Base-by-base conservation (phyloP, 2,888 invertebrate genomes). In the Ctenicera cuprea region DNA sequence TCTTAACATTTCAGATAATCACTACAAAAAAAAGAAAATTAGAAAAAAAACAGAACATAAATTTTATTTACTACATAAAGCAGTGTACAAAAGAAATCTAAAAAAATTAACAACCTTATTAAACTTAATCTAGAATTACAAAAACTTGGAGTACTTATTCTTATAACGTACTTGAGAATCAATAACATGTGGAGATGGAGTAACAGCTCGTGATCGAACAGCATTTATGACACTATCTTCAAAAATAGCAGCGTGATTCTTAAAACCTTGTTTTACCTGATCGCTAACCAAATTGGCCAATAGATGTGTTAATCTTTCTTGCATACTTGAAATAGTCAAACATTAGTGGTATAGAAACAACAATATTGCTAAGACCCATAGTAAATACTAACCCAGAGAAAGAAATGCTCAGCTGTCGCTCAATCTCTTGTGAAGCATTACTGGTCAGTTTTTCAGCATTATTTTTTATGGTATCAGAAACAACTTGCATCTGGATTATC, bases 181-280 rank as follows among this genome's bases (percentile, higher is more conserved):
- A 45, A 89, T 87, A 33, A 89, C 85, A 70, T 90, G 89, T 16
- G 93, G 91, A 7, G 93, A 93, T 0, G 95, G 95, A 3, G 95
- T 95, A 12, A 92, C 93, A 0, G 94, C 91, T 80, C 94, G 89
- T 5, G 94, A 94, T 48, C 93, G 88, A 63, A 93, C 89, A 8
- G 91, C 91, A 71, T 88, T 88, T 33, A 90, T 85, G 16, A 91
- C 88, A 79, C 89, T 90, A 80, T 90, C 90, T 83, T 90, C 91
- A 61, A 92, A 85, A 26, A 88, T 87, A 59, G 89, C 87, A 14
- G 90, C 90, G 86, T 94, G 92, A 66, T 88, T 90, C 78, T 90
- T 89, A 82, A 90, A 89, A 43, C 89, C 88, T 77, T 84, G 81
- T 62, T 85, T 82, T 12, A 89, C 83, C 80, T 89, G 87, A 63